Evolutionary conservation across 2,113 vertebrate species (phyloP).

Genomic region (Trogon surrucura): DNA sequence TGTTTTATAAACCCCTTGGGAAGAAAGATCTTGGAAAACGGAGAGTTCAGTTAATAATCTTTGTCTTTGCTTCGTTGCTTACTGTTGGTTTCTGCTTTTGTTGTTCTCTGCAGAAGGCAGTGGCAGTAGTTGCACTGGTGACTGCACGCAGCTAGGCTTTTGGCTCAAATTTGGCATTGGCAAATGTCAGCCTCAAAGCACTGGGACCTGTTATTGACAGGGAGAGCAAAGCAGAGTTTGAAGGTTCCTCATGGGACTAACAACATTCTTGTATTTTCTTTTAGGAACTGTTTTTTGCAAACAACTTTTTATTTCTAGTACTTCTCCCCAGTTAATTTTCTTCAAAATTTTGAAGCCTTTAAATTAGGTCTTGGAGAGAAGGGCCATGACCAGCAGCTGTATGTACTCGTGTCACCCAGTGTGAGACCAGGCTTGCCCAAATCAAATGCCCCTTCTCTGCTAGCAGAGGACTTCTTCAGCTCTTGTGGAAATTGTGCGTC

Average conservation of each 20-base stretch:
- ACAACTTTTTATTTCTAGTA: neutral
- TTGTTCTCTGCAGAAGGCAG: neutral
- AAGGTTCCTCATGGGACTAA: neutral
- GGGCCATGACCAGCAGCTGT: neutral
- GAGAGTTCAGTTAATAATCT: neutral
- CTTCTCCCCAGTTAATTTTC: neutral
- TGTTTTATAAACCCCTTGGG: neutral
- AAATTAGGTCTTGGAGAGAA: neutral
- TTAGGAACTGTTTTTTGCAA: neutral
- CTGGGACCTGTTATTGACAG: neutral
- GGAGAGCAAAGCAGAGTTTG: neutral
- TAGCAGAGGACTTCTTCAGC: neutral
- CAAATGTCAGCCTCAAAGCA: neutral
- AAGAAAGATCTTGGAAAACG: neutral
- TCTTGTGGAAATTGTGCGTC: neutral
- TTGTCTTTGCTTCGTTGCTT: conserved; percentile 2
- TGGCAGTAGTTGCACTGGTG: neutral
- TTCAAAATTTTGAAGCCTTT: neutral
- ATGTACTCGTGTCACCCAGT: neutral
- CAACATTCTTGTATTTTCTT: neutral
- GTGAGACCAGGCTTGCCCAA: neutral
- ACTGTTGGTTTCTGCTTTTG: neutral
- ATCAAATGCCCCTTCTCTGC: neutral
- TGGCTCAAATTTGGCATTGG: conserved; percentile 30
- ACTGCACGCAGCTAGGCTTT: neutral